Evolutionary conservation across 2,797 vertebrate genomes (phyloP).

Genomic region (Oryzias sinensis): DNA sequence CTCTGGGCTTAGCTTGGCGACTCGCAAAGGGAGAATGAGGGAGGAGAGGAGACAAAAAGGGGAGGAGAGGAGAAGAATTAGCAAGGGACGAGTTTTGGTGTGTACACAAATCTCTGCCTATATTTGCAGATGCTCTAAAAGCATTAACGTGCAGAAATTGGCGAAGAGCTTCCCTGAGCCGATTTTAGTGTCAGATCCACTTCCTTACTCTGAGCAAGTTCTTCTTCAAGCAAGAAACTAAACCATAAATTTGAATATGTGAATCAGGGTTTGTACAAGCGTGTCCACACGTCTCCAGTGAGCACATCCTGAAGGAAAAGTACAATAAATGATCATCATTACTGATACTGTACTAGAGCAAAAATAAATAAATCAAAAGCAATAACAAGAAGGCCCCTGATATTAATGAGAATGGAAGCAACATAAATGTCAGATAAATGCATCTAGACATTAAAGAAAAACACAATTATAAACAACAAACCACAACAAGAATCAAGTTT

Average conservation of each 20-base stretch:
- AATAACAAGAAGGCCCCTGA: too few species aligned
- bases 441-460: too few species aligned
- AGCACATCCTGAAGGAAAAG: conserved; percentile 25
- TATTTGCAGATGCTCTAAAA: conserved; percentile 58
- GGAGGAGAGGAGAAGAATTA: conserved; percentile 73
- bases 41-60: conserved; percentile 68
- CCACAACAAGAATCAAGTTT: too few species aligned
- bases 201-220: conserved; percentile 67
- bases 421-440: too few species aligned
- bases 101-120: conserved; percentile 27
- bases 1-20: conserved; percentile 77
- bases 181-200: conserved; percentile 67
- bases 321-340: conserved; percentile 48
- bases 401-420: conserved; percentile 35
- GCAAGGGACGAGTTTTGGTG: conserved; percentile 56
- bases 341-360: conserved; percentile 9
- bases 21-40: conserved; percentile 65
- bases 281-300: conserved; percentile 18
- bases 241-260: conserved; percentile 42
- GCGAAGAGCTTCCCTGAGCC: conserved; percentile 64
- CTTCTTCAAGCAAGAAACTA: conserved; percentile 49
- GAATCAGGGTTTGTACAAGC: conserved; percentile 33
- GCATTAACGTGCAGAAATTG: conserved; percentile 67
- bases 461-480: too few species aligned
- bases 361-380: background rate